Conservation (phyloP, 2,797 vertebrate species). For the Hippopotamyrus pictus region DNA sequence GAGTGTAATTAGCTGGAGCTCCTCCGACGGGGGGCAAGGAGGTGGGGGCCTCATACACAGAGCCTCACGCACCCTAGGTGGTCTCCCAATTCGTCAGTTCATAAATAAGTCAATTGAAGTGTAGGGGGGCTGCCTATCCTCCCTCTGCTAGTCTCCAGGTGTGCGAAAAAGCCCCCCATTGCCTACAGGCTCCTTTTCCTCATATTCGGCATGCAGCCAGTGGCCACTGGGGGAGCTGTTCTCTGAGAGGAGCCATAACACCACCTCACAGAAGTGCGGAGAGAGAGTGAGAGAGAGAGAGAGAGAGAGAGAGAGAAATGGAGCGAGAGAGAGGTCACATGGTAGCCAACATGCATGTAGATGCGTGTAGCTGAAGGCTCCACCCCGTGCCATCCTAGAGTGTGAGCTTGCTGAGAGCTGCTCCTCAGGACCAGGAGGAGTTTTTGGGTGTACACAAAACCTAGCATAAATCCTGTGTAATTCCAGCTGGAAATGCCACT, state of each 20-base stretch:
- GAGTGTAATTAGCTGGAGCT: conserved; percentile 67
- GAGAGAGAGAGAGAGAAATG: not conserved
- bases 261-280: not conserved
- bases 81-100: conserved; percentile 77
- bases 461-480: not conserved
- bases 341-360: not conserved
- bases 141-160: conserved; percentile 11
- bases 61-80: conserved; percentile 65
- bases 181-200: not conserved
- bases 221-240: not conserved
- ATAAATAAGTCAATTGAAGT: conserved; percentile 84
- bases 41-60: conserved; percentile 41
- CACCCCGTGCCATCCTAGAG: not conserved
- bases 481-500: not conserved
- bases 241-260: not conserved
- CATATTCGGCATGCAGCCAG: not conserved
- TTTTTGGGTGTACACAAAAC: not conserved
- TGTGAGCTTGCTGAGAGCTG: not conserved
- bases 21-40: conserved; percentile 63
- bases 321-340: not conserved
- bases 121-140: conserved; percentile 62
- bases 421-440: not conserved
- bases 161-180: not conserved
- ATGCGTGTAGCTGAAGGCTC: not conserved
- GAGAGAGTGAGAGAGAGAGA: not conserved